A percentile compares a stretch with the other conserved stretches of the same genome.
phyloP scores from a whole-genome alignment of 2,113 vertebrate genomes.

The Tichodroma muraria region DNA sequence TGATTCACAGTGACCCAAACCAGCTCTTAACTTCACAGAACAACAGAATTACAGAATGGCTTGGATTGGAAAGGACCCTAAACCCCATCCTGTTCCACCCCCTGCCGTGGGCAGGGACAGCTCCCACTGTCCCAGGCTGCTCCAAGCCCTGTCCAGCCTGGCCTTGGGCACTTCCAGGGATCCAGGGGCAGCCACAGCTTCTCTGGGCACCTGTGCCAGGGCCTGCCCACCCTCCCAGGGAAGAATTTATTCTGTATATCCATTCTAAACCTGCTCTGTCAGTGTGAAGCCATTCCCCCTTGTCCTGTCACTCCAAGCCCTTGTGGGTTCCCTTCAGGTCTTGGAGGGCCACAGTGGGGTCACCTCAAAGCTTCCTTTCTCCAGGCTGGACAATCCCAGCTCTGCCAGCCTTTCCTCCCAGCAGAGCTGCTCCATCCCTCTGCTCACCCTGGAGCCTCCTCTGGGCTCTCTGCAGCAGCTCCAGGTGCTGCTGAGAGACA shows the following conservation, averaged over 20 bases:
- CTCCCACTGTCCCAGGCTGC: no score
- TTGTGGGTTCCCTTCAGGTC: neutral
- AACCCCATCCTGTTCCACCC: fast-evolving
- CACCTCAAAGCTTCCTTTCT: neutral
- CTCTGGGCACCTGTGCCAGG: no score
- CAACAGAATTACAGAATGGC: neutral
- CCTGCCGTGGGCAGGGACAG: neutral
- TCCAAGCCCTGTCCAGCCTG: no score
- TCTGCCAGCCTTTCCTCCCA: no score
- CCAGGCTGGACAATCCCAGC: no score
- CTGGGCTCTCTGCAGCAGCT: no score
- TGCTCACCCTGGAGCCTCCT: no score
- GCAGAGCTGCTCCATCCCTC: no score
- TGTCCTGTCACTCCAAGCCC: neutral
- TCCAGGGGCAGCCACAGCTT: no score
- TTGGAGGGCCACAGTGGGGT: neutral
- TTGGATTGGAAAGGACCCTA: neutral
- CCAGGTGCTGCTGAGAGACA: neutral
- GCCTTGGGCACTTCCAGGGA: no score
- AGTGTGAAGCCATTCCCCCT: neutral
- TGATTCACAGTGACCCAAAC: neutral
- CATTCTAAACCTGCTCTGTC: neutral
- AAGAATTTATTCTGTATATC: neutral
- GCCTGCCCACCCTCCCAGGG: no score
- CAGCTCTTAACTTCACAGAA: neutral